A percentile compares a stretch with the other conserved stretches of the same genome.
phyloP scores from a whole-genome alignment of 2,113 vertebrate species.

The Apodemus speciosus region DNA sequence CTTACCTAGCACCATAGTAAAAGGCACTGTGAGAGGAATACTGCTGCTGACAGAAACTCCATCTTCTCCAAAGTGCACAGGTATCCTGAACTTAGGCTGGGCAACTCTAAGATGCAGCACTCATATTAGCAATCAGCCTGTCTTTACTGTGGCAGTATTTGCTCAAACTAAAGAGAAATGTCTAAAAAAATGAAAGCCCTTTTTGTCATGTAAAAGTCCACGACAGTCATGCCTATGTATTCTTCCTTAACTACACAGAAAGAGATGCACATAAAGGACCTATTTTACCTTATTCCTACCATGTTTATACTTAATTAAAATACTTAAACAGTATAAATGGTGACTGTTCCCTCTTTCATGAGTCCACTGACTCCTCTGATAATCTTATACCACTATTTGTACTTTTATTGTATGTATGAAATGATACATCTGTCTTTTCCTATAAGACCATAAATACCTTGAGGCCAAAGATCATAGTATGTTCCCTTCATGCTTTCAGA shows the following conservation, averaged over 20 bases:
- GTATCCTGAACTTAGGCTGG: background rate
- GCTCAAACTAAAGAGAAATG: background rate
- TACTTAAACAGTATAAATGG: background rate
- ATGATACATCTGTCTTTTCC: slow-evolving; percentile 9
- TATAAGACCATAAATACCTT: background rate
- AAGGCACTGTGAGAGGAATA: background rate
- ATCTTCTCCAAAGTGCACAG: too few relatives aligned
- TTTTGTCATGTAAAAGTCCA: background rate
- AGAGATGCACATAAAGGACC: background rate
- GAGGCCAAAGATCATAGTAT: background rate
- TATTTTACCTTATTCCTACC: background rate
- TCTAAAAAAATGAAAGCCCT: background rate
- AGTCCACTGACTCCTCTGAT: background rate
- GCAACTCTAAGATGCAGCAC: background rate
- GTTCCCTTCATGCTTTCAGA: background rate
- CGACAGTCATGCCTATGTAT: background rate
- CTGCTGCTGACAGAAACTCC: too few relatives aligned
- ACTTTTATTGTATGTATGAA: background rate
- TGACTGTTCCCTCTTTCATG: background rate
- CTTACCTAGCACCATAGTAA: background rate
- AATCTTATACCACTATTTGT: background rate
- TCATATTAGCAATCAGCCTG: background rate
- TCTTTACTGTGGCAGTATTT: background rate
- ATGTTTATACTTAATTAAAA: background rate
- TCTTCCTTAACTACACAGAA: background rate